phyloP scores from a whole-genome alignment of 23 tunicate species.

The Ascidia mentula region DNA sequence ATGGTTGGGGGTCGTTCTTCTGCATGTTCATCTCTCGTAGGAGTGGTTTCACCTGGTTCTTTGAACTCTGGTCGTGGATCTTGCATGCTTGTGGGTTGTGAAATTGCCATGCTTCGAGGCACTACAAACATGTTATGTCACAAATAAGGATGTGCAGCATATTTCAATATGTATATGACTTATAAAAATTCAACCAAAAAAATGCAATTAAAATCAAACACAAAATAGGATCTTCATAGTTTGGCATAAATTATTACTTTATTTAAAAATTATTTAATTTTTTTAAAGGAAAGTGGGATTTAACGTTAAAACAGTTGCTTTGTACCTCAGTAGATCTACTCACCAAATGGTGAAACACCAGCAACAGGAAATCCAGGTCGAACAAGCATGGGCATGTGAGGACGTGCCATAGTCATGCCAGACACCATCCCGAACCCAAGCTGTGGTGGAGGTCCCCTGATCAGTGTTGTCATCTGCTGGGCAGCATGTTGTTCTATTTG shows the following conservation, averaged over 20 bases:
- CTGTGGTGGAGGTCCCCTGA: conserved; percentile 3
- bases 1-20: conserved; percentile 21
- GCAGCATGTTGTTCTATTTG: conserved; percentile 1
- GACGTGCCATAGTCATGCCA: conserved; percentile 27
- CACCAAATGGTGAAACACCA: conserved; percentile 63
- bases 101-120: conserved; percentile 22
- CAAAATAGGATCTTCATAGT: no score
- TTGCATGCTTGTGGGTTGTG: conserved; percentile 50
- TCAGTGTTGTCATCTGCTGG: neutral
- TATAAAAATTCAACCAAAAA: no score
- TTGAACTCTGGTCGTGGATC: conserved; percentile 13
- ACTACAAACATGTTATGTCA: no score
- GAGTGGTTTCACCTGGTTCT: conserved; percentile 32
- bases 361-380: conserved; percentile 67
- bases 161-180: no score
- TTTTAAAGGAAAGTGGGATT: no score
- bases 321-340: no score
- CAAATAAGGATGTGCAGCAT: no score
- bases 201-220: no score
- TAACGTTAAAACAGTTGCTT: no score
- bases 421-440: neutral
- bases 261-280: no score
- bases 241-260: no score
- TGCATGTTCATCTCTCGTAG: conserved; percentile 58
- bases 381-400: conserved; percentile 67